A percentile compares a stretch with the other conserved stretches of the same genome.
phyloP scores from a whole-genome alignment of 2,797 vertebrate genomes.

The Sciurus vulgaris region DNA sequence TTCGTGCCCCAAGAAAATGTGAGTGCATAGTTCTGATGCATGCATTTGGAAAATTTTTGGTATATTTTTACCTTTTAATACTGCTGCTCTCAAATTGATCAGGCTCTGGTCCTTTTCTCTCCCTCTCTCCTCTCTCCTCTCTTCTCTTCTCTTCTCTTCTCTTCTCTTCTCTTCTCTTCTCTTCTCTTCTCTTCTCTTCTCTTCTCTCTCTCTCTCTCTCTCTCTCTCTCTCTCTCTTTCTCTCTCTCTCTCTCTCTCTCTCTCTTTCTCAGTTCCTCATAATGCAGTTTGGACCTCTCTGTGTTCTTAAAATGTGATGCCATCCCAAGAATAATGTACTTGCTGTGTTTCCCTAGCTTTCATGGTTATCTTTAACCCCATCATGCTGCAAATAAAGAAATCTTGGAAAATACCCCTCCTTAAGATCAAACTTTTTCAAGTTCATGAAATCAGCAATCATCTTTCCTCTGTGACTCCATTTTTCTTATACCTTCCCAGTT shows the following conservation, averaged over 20 bases:
- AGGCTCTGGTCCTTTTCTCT: background rate
- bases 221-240: too few species aligned
- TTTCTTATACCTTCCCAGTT: background rate
- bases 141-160: background rate
- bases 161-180: background rate
- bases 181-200: too few species aligned
- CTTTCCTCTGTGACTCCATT: background rate
- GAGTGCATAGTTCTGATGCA: background rate
- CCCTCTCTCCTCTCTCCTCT: background rate
- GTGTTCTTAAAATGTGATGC: background rate
- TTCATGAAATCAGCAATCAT: background rate
- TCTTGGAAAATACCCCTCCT: background rate
- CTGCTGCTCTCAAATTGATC: background rate
- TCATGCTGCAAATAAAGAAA: background rate
- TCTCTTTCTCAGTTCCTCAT: background rate
- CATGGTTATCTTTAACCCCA: background rate
- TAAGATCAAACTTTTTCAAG: background rate
- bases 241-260: background rate
- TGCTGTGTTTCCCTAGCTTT: background rate
- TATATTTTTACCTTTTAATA: conserved; percentile 51
- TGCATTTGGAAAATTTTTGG: conserved; percentile 28
- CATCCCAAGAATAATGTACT: conserved; percentile 24
- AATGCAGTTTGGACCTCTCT: background rate
- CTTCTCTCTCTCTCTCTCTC: background rate
- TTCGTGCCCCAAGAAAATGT: background rate